A percentile compares a stretch with the other conserved stretches of the same genome.
Conservation (phyloP, 2,797 vertebrate species). For the Alectoris magna region DNA sequence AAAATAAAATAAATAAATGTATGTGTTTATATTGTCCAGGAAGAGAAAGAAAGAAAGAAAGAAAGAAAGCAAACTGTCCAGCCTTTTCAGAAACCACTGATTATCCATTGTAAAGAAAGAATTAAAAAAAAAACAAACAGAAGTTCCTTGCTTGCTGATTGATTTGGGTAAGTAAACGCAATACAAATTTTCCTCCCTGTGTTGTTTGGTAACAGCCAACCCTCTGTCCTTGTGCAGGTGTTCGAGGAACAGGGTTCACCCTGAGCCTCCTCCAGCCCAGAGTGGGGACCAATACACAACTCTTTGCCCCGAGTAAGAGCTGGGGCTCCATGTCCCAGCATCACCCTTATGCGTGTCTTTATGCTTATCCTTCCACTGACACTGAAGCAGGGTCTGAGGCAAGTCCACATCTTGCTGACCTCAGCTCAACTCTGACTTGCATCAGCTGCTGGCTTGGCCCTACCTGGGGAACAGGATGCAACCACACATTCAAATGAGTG, state of each 20-base stretch:
- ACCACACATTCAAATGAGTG: neutral
- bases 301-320: neutral
- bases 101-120: neutral
- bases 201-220: neutral
- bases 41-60: neutral
- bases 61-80: neutral
- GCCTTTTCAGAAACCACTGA: neutral
- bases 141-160: neutral
- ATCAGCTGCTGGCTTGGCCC: neutral
- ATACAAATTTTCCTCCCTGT: neutral
- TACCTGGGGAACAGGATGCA: neutral
- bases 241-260: neutral
- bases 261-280: neutral
- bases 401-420: neutral
- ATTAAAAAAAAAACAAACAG: neutral
- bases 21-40: neutral
- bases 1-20: neutral
- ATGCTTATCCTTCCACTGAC: neutral
- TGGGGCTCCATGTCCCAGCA: neutral
- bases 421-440: neutral
- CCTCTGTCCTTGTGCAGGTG: neutral
- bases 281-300: neutral
- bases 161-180: neutral
- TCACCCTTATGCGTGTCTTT: neutral
- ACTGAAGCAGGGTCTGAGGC: neutral